A percentile compares a stretch with the other conserved stretches of the same genome.
Conservation (phyloP, 2,113 vertebrate species). For the Eulacestoma nigropectus region DNA sequence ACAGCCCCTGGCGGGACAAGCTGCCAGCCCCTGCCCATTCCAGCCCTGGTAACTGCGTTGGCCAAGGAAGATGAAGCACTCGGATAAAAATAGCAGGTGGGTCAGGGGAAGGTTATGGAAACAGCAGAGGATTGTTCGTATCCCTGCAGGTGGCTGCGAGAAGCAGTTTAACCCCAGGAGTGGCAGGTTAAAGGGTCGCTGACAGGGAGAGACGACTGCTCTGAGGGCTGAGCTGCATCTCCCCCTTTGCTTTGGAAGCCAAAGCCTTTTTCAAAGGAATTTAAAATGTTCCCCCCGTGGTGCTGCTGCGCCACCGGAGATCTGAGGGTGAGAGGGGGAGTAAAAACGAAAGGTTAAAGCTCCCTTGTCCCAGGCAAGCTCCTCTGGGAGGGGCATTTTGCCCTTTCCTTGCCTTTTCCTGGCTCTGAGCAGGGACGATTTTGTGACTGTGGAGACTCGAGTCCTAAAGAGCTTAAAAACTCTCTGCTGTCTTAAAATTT, state of each 20-base stretch:
- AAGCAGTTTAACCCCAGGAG: background rate
- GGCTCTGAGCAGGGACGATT: background rate
- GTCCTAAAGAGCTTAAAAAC: background rate
- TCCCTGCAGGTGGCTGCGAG: background rate
- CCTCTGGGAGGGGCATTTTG: background rate
- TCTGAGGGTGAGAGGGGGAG: background rate
- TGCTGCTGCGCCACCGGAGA: rapidly evolving
- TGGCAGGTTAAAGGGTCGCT: background rate
- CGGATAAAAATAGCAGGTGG: background rate
- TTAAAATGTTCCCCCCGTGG: background rate
- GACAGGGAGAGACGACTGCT: background rate
- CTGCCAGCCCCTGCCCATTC: background rate
- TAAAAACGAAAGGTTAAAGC: background rate
- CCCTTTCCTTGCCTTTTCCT: background rate
- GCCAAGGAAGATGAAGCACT: background rate
- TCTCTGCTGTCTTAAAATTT: background rate
- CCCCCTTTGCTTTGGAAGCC: background rate
- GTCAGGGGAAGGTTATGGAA: conserved; percentile 4
- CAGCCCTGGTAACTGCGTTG: background rate
- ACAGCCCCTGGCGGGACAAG: background rate
- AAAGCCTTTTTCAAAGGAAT: background rate
- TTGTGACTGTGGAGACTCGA: rapidly evolving
- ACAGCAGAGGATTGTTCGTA: background rate
- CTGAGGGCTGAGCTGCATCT: background rate
- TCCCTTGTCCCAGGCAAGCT: background rate